phyloP scores from a whole-genome alignment of 2,113 vertebrate species.

The Pedionomus torquatus region DNA sequence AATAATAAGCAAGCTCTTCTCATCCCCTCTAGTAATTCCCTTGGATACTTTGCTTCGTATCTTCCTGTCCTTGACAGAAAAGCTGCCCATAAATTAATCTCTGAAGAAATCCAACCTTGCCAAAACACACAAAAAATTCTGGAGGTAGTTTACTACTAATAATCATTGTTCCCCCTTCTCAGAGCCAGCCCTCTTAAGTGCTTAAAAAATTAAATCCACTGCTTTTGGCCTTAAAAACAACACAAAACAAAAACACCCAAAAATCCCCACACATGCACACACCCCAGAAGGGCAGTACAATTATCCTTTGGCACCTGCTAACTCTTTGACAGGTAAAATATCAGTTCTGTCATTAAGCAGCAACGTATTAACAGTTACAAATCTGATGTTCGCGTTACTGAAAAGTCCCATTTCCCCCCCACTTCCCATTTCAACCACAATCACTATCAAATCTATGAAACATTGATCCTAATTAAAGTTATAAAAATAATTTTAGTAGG shows the following conservation, averaged over 20 bases:
- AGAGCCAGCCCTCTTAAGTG: background rate
- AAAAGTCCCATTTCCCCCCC: background rate
- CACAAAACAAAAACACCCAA: background rate
- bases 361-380: background rate
- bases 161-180: background rate
- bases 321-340: background rate
- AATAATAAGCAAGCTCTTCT: background rate
- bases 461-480: background rate
- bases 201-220: background rate
- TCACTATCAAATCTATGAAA: background rate
- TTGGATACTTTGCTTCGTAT: background rate
- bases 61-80: background rate
- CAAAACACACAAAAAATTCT: background rate
- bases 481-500: background rate
- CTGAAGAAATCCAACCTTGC: background rate
- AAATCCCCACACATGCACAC: too few species aligned
- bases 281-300: background rate
- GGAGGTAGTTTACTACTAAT: background rate
- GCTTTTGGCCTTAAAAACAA: background rate
- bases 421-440: fast-evolving
- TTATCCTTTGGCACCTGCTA: background rate
- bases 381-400: background rate
- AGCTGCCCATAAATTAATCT: background rate
- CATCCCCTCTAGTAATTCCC: background rate
- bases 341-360: background rate